Evolutionary conservation across 2,797 vertebrate species (phyloP), one percentile per base, ranked within the genome.

Genomic region (Myiotriccus ornatus): DNA sequence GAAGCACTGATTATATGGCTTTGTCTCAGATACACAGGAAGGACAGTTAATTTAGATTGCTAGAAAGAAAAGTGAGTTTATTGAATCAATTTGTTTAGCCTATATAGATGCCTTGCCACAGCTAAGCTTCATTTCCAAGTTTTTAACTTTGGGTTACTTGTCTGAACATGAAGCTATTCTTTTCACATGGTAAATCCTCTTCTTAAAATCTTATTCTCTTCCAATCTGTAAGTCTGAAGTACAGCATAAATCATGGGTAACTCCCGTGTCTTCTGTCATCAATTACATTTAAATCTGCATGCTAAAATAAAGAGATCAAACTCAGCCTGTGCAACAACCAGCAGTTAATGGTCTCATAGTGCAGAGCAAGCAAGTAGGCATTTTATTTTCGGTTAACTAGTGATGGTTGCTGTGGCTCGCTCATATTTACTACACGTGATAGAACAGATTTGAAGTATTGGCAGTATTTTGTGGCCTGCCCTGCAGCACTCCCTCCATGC

Each of bases 371-470:
- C 12, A 37, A 62, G 63, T 20, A 59, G 19, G 14, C 30, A 65
- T 6, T 30, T 69, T 73, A 32, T 76, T 91, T 84, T 69, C 23
- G 43, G 44, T 71, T 41, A 53, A 20, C 37, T 65, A 7, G 35
- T 55, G 44, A 25, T 37, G 74, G 7, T 35, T 90, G 10, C 24
- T 56, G 14, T 37, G 50, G 46, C 39, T 96, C 1, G 0, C 43
- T 84, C 25, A 7, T 28, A 50, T 35, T 56, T 86, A 35, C 8
- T 4, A 1, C 10, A 49, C 0, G 0, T 2, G 8, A 28, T n/a
- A 39, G 39, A 62, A 34, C 2, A 5, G 50, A 65, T 37, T 28
- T 71, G 34, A 84, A 35, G 19, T 28, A 47, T 8, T 77, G 35
- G 30, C 44, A 23, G 18, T 12, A 21, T 81, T 83, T 60, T 83